Percentiles rank a stretch among this genome's conserved stretches.
Evolutionary conservation across 2,888 invertebrate genomes (phyloP).

Genomic region (Craniophora ligustri): DNA sequence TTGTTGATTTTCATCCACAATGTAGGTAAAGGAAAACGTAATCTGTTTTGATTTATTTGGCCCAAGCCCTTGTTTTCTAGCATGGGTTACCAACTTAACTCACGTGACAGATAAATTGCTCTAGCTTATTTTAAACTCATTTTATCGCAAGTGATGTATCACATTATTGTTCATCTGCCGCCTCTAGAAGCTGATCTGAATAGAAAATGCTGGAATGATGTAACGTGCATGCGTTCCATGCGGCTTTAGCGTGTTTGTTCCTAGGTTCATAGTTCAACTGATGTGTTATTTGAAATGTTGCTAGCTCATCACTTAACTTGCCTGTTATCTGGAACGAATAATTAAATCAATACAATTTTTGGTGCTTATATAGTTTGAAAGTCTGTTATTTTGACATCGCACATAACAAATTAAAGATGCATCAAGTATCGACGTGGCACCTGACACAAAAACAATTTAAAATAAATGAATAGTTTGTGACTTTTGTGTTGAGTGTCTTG

Average conservation of each 20-base stretch:
- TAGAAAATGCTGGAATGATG: background rate
- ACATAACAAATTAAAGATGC: background rate
- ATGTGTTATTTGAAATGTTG: constrained; percentile 4
- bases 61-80: no score
- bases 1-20: no score
- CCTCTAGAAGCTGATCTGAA: background rate
- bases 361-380: background rate
- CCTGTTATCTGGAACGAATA: background rate
- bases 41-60: no score
- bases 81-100: no score
- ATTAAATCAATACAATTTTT: no score
- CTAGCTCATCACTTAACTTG: background rate
- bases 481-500: no score
- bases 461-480: no score
- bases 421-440: no score
- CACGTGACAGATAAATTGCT: no score
- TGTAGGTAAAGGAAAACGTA: no score
- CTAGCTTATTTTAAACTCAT: background rate
- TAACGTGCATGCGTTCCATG: background rate
- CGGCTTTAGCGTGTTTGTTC: background rate
- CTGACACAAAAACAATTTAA: no score
- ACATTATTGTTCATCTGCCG: background rate
- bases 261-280: background rate
- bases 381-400: background rate
- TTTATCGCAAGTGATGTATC: background rate